These are phyloP conservation scores for Rotaria magnacalcarata DNA, from an alignment of 2,888 invertebrate species.

Conservation along the genomic window DNA sequence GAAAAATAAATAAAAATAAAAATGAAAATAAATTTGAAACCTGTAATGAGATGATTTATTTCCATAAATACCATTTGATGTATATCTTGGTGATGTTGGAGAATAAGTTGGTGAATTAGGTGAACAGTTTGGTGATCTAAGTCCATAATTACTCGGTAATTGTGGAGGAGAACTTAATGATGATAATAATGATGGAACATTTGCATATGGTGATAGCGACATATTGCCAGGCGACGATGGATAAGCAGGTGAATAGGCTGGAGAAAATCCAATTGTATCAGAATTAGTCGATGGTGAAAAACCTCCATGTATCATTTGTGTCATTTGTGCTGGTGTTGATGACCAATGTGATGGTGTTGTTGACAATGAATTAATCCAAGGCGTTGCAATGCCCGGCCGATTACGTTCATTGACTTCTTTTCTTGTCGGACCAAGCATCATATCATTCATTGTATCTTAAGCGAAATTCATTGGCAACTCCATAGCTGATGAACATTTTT, in stretches of 20 bases:
- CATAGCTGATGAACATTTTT: constrained; percentile 96
- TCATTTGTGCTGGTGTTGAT: constrained; percentile 41
- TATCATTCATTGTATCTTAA: constrained; percentile 8
- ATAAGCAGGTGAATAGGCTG: constrained; percentile 54
- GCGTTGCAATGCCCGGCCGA: constrained; percentile 50
- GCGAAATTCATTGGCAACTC: constrained; percentile 70
- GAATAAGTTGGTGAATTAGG: constrained; percentile 56
- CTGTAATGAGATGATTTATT: constrained; percentile 60
- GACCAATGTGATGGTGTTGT: constrained; percentile 38
- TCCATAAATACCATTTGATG: constrained; percentile 34
- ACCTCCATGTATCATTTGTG: constrained; percentile 29
- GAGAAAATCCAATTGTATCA: constrained; percentile 66
- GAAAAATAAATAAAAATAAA: too few relatives aligned
- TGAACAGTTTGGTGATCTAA: constrained; percentile 61
- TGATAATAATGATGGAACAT: constrained; percentile 34
- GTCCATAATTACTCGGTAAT: constrained; percentile 62
- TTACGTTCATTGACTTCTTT: constrained; percentile 57
- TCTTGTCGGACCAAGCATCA: constrained; percentile 51
- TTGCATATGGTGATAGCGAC: constrained; percentile 58
- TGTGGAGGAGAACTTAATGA: constrained; percentile 64
- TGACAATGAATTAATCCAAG: constrained; percentile 37
- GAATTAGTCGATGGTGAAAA: constrained; percentile 80
- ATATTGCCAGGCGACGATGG: constrained; percentile 60
- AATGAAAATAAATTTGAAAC: not conserved
- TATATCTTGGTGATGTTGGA: constrained; percentile 51